Evolutionary conservation across 2,888 invertebrate genomes (phyloP).

Genomic region (Resseliella maxima): DNA sequence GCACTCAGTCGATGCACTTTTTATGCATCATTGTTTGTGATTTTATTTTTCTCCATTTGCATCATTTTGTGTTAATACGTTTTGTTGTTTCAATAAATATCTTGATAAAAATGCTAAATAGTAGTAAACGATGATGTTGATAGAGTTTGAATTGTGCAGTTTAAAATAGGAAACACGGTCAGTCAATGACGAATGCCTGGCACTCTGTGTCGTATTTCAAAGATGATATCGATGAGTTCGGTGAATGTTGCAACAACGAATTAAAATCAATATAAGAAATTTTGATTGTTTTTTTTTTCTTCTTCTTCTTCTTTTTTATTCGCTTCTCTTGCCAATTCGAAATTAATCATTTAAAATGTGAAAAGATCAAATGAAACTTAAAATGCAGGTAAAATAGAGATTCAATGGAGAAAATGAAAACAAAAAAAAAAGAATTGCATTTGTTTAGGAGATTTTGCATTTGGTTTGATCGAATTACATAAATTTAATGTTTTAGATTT

Average conservation of each 20-base stretch:
- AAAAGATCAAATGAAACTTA: no score
- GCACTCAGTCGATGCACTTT: neutral
- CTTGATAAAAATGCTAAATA: slow-evolving; percentile 44
- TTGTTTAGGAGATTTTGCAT: neutral
- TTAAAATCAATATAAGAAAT: neutral
- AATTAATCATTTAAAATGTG: slow-evolving; percentile 3
- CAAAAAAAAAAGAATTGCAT: neutral
- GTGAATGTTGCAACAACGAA: no score
- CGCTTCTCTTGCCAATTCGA: neutral
- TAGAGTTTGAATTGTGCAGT: neutral
- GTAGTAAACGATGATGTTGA: slow-evolving; percentile 5
- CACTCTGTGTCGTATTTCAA: neutral
- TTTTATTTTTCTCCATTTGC: neutral
- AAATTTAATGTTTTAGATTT: neutral
- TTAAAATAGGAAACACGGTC: neutral
- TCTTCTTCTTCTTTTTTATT: no score
- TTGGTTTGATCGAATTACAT: no score
- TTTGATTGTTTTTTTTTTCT: no score
- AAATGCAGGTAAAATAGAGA: neutral
- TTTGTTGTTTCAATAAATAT: slow-evolving; percentile 46
- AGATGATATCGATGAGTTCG: neutral
- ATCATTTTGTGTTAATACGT: neutral
- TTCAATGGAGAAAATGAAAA: neutral
- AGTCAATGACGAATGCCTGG: neutral
- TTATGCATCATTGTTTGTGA: no score